A percentile compares a stretch with the other conserved stretches of the same genome.
phyloP scores from a whole-genome alignment of 1,140 invertebrate genomes.

The Thaumatotibia leucotreta region DNA sequence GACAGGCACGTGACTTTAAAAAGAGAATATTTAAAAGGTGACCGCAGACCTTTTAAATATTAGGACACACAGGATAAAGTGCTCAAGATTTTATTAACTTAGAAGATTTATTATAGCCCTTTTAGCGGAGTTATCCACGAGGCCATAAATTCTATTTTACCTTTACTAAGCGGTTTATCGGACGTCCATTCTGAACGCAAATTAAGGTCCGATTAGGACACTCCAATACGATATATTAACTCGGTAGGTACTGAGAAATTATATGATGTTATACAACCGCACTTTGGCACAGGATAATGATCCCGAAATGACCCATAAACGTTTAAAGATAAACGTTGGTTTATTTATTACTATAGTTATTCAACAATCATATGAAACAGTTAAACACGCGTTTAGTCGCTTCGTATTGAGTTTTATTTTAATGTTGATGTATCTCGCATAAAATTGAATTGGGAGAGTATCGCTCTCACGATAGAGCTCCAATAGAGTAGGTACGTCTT shows the following conservation, averaged over 20 bases:
- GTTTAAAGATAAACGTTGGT: neutral
- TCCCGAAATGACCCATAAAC: neutral
- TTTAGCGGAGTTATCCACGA: constrained; percentile 48
- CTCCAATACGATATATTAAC: constrained; percentile 28
- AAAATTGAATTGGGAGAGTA: too few species aligned
- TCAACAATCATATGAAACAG: too few species aligned
- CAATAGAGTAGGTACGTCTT: too few species aligned
- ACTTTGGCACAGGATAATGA: neutral
- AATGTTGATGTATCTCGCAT: too few species aligned
- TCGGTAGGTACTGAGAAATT: constrained; percentile 23
- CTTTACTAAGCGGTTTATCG: constrained; percentile 54
- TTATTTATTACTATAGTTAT: too few species aligned
- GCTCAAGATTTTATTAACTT: constrained; percentile 59
- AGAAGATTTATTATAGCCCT: constrained; percentile 55
- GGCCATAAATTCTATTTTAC: constrained; percentile 54
- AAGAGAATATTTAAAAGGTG: constrained; percentile 29
- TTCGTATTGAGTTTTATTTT: too few species aligned
- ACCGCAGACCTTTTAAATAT: too few species aligned
- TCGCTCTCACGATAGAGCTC: too few species aligned
- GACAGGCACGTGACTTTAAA: too few species aligned
- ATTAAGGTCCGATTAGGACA: constrained; percentile 48
- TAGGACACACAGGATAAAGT: constrained; percentile 42
- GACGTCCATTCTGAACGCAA: constrained; percentile 39
- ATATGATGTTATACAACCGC: neutral
- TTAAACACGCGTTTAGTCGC: too few species aligned